These are phyloP conservation scores for Pyrgus malvae DNA, from an alignment of 2,888 invertebrate genomes.

Conservation along the genomic window DNA sequence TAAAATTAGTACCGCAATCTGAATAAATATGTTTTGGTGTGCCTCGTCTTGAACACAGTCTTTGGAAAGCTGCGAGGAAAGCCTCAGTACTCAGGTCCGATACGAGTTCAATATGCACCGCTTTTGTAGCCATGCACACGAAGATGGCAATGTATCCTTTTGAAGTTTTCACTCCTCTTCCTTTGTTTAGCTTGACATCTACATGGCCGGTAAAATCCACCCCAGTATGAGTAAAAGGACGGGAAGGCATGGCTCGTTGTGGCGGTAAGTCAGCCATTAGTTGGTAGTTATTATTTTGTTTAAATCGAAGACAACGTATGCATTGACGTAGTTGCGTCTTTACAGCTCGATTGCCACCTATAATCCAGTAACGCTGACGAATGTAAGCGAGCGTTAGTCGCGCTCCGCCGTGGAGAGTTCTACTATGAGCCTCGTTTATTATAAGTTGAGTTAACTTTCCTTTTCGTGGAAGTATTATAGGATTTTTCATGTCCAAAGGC, in stretches of 20 bases:
- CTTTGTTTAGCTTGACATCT: slow-evolving; percentile 15
- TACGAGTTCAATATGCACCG: slow-evolving; percentile 28
- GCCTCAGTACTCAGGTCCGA: slow-evolving; percentile 25
- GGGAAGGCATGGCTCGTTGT: slow-evolving; percentile 11
- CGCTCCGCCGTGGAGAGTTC: neutral
- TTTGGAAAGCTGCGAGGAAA: slow-evolving; percentile 31
- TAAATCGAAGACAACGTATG: neutral
- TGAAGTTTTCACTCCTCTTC: slow-evolving; percentile 15
- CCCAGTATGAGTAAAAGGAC: slow-evolving; percentile 23
- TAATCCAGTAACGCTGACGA: neutral
- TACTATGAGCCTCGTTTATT: neutral
- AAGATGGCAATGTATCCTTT: slow-evolving; percentile 9
- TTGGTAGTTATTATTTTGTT: too few species aligned
- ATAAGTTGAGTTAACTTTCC: neutral
- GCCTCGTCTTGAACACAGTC: slow-evolving; percentile 30
- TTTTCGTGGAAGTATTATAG: neutral
- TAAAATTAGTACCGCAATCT: neutral
- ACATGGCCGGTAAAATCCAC: slow-evolving; percentile 28
- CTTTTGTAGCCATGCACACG: slow-evolving; percentile 7
- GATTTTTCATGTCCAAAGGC: neutral
- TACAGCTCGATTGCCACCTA: neutral
- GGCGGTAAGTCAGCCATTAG: slow-evolving; percentile 24
- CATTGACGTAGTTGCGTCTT: neutral
- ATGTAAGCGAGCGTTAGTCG: neutral
- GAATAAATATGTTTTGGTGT: slow-evolving; percentile 12